phyloP scores from a whole-genome alignment of 2,797 vertebrate species.

The Pseudopleuronectes americanus region DNA sequence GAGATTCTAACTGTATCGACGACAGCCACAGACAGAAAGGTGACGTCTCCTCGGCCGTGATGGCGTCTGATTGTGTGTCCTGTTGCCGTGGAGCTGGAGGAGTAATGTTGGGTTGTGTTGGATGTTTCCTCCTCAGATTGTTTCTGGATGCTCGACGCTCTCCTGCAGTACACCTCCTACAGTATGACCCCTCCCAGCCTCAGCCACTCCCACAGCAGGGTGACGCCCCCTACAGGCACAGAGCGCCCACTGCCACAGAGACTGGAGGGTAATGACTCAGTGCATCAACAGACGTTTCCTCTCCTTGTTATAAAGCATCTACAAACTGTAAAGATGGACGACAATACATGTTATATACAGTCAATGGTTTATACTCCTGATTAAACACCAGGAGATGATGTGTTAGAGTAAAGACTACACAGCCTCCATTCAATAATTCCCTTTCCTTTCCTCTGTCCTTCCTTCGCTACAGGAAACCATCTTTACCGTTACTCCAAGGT shows the following conservation, averaged over 20 bases:
- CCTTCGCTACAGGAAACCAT: slow-evolving; percentile 89
- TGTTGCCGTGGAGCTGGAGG: not conserved
- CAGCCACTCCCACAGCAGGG: slow-evolving; percentile 92
- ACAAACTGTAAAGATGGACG: too few species aligned
- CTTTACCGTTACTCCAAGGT: slow-evolving; percentile 98
- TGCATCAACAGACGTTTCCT: not conserved
- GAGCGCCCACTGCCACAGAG: slow-evolving; percentile 88
- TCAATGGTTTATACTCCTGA: too few species aligned
- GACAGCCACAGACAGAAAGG: slow-evolving; percentile 99
- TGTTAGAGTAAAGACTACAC: too few species aligned
- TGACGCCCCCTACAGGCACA: slow-evolving; percentile 85
- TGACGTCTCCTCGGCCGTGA: slow-evolving; percentile 42
- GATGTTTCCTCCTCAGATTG: slow-evolving; percentile 86
- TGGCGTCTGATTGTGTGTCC: not conserved
- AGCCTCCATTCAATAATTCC: not conserved
- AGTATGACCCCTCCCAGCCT: slow-evolving; percentile 95
- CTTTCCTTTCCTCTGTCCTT: not conserved
- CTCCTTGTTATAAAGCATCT: too few species aligned
- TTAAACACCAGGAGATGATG: too few species aligned
- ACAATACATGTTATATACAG: too few species aligned
- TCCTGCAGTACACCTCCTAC: slow-evolving; percentile 96
- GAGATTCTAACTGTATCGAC: slow-evolving; percentile 97
- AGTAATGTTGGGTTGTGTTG: not conserved
- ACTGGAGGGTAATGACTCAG: slow-evolving; percentile 89
- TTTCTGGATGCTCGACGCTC: slow-evolving; percentile 96